Base-by-base conservation (phyloP, 2,888 invertebrate species). In the Hypercompe scribonia region DNA sequence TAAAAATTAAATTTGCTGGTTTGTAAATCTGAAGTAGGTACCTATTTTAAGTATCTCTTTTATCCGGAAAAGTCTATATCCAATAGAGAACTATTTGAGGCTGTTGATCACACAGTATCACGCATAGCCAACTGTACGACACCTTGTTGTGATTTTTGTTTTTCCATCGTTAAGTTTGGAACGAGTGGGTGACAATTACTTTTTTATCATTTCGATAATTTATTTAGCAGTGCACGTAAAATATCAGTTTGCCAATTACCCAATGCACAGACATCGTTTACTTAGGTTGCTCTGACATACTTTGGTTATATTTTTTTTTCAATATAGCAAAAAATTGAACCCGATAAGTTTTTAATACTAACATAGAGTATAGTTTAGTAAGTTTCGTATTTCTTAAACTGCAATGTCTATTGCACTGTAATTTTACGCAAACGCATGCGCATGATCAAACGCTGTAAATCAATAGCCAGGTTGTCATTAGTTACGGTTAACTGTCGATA, bases 371-470 rank as follows among this genome's bases (percentile, higher is more conserved):
- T n/a, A 46, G 46, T 33, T 70, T 46, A 24, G 33, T 42, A 67
- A 36, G 36, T 50, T 63, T 46, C 21, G 46, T 18, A 34, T 71
- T 71, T 28, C 72, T 39, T 54, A 50, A 68, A 72, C 54, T 71
- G n/a, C n/a, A 65, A 58, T 36, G 50, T 67, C 39, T 68, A 64
- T 39, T 74, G 77, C 72, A 68, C 34, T 67, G 70, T 65, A 46
- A 70, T 28, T 21, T 79, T 78, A 72, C 78, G 73, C 74, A 78
- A 78, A 75, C n/a, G 13, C 50, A 69, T 75, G 75, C 72, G 75
- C 79, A 77, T 81, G 74, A 75, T 83, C 72, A 73, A 75, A 76
- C 46, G 33, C 54, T 65, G 58, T 81, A 81, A 75, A 83, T 79
- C 75, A 73, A 39, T n/a, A 64, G 39, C 61, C 69, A 66, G 34